Percentiles rank a stretch among this genome's conserved stretches.
Evolutionary conservation across 2,888 invertebrate genomes (phyloP).

Genomic region (Unio delphinus): DNA sequence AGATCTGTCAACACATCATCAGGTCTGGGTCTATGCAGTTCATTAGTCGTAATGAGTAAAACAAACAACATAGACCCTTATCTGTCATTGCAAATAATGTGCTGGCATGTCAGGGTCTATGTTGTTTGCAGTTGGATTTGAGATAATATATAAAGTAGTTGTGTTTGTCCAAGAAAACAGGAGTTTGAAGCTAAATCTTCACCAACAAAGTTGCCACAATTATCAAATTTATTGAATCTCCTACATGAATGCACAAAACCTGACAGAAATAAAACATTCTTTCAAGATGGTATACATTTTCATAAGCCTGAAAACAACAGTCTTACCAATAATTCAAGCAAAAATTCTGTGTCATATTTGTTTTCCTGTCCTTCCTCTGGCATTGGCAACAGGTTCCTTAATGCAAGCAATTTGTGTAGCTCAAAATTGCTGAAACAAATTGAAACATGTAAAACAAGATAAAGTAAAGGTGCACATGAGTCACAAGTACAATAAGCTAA

Average conservation of each 20-base stretch:
- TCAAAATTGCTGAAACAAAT: slow-evolving; percentile 78
- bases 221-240: no score
- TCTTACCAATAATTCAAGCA: slow-evolving; percentile 88
- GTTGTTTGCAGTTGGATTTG: no score
- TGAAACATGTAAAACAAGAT: neutral
- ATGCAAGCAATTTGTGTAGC: slow-evolving; percentile 87
- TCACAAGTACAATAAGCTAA: neutral
- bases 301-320: neutral
- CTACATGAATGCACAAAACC: neutral
- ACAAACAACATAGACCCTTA: no score
- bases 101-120: no score
- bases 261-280: neutral
- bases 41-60: no score
- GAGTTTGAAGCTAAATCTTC: no score
- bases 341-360: slow-evolving; percentile 80
- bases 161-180: neutral
- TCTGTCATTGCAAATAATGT: no score
- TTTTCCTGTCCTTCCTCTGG: slow-evolving; percentile 77
- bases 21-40: no score
- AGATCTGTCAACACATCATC: no score
- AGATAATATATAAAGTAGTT: neutral
- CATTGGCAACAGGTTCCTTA: slow-evolving; percentile 88
- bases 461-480: no score
- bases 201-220: no score
- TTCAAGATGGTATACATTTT: neutral